A percentile compares a stretch with the other conserved stretches of the same genome.
Conservation (phyloP, 2,797 vertebrate genomes). For the Sebastes alutus region DNA sequence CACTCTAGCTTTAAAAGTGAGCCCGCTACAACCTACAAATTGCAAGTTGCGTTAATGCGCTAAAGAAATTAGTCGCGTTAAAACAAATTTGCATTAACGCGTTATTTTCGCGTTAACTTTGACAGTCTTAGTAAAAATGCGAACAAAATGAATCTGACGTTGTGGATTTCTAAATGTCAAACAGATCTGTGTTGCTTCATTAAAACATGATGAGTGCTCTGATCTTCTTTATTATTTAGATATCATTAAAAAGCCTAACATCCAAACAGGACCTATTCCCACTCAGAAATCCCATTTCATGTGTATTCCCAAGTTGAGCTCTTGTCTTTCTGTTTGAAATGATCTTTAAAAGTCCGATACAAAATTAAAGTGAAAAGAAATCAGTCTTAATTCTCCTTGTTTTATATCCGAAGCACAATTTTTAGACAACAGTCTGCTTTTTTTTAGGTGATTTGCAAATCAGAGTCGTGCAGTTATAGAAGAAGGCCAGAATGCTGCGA, state of each 20-base stretch:
- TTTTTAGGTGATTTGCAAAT: neutral
- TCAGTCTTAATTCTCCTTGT: neutral
- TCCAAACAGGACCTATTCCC: neutral
- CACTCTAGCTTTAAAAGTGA: too few species aligned
- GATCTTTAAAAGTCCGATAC: neutral
- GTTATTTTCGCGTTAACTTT: too few species aligned
- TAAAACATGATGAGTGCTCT: neutral
- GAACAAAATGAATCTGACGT: slow-evolving; percentile 3
- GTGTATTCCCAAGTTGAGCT: neutral
- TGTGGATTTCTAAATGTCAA: slow-evolving; percentile 5
- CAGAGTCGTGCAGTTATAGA: neutral
- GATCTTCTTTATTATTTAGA: slow-evolving; percentile 10
- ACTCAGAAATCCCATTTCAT: neutral
- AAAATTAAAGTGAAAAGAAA: neutral
- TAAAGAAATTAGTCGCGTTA: too few species aligned
- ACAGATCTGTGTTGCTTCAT: neutral
- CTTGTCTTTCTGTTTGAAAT: neutral
- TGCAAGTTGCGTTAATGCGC: rapidly evolving
- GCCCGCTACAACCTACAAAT: too few species aligned
- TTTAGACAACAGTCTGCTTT: neutral
- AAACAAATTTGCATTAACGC: too few species aligned
- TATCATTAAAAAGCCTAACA: neutral
- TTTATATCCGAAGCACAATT: neutral
- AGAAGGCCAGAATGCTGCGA: slow-evolving; percentile 2
- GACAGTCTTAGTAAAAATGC: too few species aligned